These are phyloP conservation scores for Drosophila nasuta DNA, from an alignment of 1,140 invertebrate species.

Conservation along the genomic window DNA sequence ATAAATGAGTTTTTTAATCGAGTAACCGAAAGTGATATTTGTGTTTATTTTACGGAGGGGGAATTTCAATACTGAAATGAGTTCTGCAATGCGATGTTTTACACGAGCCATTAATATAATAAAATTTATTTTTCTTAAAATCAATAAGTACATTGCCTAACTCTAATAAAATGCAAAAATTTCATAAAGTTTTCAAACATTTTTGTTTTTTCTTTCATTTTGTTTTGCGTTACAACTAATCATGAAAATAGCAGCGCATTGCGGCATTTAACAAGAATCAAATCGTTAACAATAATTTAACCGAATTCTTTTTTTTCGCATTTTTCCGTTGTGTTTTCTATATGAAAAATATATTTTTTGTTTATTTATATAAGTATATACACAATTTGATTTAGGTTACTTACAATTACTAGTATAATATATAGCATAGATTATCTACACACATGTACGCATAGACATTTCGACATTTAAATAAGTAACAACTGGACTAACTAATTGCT, in stretches of 20 bases:
- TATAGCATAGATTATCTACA: conserved; percentile 7
- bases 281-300: conserved; percentile 56
- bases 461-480: conserved; percentile 49
- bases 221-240: conserved; percentile 23
- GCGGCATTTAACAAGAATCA: conserved; percentile 55
- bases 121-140: conserved; percentile 53
- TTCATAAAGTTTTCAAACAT: conserved; percentile 42
- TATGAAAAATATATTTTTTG: conserved; percentile 6
- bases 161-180: conserved; percentile 68
- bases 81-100: neutral
- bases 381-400: conserved; percentile 13
- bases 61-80: neutral
- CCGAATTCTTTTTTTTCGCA: too few species aligned
- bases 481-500: conserved; percentile 60
- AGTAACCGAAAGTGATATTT: neutral
- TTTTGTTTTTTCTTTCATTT: neutral
- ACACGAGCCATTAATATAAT: conserved; percentile 18
- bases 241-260: conserved; percentile 49
- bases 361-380: conserved; percentile 8
- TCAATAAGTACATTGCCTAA: conserved; percentile 68
- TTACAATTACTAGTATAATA: neutral
- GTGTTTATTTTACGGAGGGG: neutral
- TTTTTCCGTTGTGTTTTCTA: neutral
- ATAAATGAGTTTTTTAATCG: conserved; percentile 28
- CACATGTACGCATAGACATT: conserved; percentile 7